A percentile compares a stretch with the other conserved stretches of the same genome.
These are phyloP conservation scores for Antrozous pallidus DNA, from an alignment of 2,797 vertebrate genomes.

Conservation along the genomic window DNA sequence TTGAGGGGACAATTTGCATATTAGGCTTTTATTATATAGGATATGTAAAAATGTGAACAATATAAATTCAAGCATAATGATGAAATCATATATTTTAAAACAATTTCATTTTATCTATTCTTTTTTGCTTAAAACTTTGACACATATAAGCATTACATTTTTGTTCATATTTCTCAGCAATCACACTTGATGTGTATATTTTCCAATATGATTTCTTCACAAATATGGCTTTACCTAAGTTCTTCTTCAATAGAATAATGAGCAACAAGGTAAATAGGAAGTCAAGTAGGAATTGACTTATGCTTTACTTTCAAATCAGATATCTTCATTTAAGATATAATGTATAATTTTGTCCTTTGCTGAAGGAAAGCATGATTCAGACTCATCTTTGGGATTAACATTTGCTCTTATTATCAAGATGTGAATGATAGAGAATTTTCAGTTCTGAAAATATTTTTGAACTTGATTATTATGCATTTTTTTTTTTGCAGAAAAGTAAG, in stretches of 20 bases:
- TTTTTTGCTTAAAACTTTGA: constrained; percentile 19
- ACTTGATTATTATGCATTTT: not conserved
- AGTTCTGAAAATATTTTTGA: not conserved
- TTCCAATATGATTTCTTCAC: not conserved
- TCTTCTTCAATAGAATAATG: not conserved
- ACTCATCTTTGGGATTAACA: not conserved
- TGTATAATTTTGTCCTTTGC: not conserved
- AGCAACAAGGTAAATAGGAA: not conserved
- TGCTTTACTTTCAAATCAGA: not conserved
- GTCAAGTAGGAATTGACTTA: not conserved
- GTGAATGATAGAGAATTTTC: not conserved
- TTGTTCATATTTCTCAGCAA: not conserved
- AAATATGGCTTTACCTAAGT: not conserved
- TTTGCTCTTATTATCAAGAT: not conserved
- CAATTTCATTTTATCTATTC: not conserved
- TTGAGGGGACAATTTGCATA: too few species aligned
- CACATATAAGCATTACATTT: not conserved
- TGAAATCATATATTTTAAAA: not conserved
- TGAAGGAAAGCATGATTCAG: not conserved
- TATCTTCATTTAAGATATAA: not conserved
- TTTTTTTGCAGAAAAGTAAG: not conserved
- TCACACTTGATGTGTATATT: not conserved
- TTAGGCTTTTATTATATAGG: too few species aligned
- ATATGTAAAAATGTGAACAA: not conserved
- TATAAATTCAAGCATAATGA: not conserved